Evolutionary conservation across 2,888 invertebrate species (phyloP).

Genomic region (Syrphus vitripennis): DNA sequence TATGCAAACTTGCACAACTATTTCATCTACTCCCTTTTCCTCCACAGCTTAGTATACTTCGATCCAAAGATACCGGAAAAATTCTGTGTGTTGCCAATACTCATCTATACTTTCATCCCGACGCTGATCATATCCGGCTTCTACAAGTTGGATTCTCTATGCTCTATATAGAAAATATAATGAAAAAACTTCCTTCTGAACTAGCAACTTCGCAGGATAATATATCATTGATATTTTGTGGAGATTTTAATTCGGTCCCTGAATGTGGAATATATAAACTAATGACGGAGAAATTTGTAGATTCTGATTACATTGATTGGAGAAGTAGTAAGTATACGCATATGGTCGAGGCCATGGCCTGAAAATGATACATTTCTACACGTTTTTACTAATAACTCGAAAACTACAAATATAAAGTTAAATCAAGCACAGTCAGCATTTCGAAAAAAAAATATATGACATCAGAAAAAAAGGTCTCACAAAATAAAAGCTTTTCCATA

Average conservation of each 20-base stretch:
- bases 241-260: slow-evolving; percentile 96
- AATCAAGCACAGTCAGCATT: too few relatives aligned
- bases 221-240: slow-evolving; percentile 90
- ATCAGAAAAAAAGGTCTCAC: too few relatives aligned
- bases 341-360: too few relatives aligned
- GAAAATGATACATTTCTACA: too few relatives aligned
- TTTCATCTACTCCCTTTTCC: not conserved
- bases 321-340: slow-evolving; percentile 85
- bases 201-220: slow-evolving; percentile 76
- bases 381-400: too few relatives aligned
- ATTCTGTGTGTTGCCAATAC: slow-evolving; percentile 90
- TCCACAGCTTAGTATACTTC: slow-evolving; percentile 82
- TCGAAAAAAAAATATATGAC: too few relatives aligned
- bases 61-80: slow-evolving; percentile 83
- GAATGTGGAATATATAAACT: slow-evolving; percentile 91
- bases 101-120: slow-evolving; percentile 96
- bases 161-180: slow-evolving; percentile 85
- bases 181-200: slow-evolving; percentile 76
- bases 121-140: slow-evolving; percentile 93
- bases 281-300: slow-evolving; percentile 87
- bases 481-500: too few relatives aligned
- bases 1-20: not conserved
- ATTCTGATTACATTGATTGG: slow-evolving; percentile 88
- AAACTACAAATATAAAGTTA: too few relatives aligned
- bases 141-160: slow-evolving; percentile 91